phyloP scores from a whole-genome alignment of 2,113 vertebrate genomes.

The Dendrocopos noguchii region DNA sequence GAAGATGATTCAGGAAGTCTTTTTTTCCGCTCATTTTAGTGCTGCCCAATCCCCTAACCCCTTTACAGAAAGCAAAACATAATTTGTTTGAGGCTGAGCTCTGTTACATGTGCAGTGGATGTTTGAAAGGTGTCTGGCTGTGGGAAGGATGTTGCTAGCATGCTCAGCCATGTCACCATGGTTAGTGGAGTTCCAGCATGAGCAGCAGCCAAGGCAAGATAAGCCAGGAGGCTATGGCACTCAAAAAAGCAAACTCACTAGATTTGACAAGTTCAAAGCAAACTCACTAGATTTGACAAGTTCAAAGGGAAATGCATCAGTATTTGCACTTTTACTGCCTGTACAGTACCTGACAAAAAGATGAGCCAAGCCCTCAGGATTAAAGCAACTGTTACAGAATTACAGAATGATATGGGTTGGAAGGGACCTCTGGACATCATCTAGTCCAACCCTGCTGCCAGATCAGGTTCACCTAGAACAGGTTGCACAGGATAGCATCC shows the following conservation, averaged over 20 bases:
- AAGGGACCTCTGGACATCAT: too few relatives aligned
- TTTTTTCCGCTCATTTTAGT: background rate
- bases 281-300: background rate
- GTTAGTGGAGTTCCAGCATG: background rate
- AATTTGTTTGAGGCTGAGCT: background rate
- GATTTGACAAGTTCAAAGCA: background rate
- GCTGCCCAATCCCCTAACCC: background rate
- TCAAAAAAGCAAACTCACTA: background rate
- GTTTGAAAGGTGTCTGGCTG: background rate
- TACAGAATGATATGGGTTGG: too few relatives aligned
- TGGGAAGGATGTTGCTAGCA: fast-evolving
- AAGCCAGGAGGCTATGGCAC: background rate
- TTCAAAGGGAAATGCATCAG: background rate
- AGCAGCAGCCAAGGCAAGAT: background rate
- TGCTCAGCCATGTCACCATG: fast-evolving
- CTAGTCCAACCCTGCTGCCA: too few relatives aligned
- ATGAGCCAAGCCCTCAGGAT: background rate
- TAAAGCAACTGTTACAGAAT: background rate
- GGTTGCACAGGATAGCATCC: too few relatives aligned
- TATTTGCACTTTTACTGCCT: background rate
- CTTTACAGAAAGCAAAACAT: background rate
- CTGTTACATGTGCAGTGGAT: fast-evolving
- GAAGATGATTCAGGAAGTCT: background rate
- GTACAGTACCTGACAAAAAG: background rate
- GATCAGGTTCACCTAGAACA: too few relatives aligned